Conservation (phyloP, 2,113 vertebrate species). For the Corythaeola cristata region DNA sequence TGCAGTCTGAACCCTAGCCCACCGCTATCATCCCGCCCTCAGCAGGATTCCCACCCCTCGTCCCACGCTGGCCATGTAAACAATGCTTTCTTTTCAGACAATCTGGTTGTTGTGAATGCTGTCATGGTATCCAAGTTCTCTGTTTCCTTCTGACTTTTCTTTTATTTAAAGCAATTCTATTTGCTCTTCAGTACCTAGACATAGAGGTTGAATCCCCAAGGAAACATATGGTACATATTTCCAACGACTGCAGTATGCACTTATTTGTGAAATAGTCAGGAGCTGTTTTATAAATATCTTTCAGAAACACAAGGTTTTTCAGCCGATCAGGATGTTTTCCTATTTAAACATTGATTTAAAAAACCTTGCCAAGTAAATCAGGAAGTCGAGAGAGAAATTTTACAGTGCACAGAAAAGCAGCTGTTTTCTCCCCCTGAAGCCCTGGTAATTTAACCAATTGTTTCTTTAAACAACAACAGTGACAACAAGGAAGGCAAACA, state of each 20-base stretch:
- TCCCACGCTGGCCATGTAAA: fast-evolving
- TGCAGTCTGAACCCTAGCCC: background rate
- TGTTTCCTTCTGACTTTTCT: background rate
- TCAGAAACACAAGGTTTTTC: constrained; percentile 56
- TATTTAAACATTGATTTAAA: constrained; percentile 67
- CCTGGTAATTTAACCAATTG: constrained; percentile 49
- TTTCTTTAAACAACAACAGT: constrained; percentile 53
- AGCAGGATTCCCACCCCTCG: background rate
- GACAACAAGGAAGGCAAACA: background rate
- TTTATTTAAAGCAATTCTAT: background rate
- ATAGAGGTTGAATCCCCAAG: background rate
- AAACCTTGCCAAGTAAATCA: constrained; percentile 65
- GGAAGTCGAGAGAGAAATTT: constrained; percentile 64
- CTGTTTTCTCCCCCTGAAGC: constrained; percentile 10
- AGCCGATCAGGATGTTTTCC: constrained; percentile 48
- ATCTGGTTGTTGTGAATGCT: background rate
- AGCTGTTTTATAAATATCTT: constrained; percentile 57
- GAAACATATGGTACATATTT: background rate
- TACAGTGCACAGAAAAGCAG: constrained; percentile 50
- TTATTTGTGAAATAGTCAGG: constrained; percentile 57
- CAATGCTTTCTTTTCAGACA: background rate
- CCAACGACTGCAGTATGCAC: background rate
- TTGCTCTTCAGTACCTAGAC: constrained; percentile 11
- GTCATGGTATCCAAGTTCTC: background rate
- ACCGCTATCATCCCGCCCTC: background rate